Conservation (phyloP, 2,113 vertebrate species). For the Corvus hawaiiensis region DNA sequence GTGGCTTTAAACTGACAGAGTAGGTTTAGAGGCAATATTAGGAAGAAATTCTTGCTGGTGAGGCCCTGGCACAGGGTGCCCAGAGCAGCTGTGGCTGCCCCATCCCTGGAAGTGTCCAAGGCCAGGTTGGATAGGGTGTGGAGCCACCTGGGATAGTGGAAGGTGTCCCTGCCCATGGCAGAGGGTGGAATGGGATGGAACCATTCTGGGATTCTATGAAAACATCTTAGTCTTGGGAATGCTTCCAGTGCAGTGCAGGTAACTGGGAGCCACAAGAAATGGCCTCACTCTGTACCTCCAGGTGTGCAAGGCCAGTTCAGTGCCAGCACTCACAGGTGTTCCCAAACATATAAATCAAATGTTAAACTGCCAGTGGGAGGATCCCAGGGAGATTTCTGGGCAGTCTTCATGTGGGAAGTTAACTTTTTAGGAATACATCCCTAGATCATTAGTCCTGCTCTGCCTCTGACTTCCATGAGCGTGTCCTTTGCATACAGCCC, state of each 20-base stretch:
- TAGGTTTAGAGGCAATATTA: rapidly evolving
- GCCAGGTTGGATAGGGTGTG: not conserved
- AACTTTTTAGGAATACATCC: not conserved
- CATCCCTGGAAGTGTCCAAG: not conserved
- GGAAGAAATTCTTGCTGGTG: not conserved
- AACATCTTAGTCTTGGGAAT: not conserved
- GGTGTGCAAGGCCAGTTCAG: rapidly evolving
- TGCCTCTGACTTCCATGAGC: not conserved
- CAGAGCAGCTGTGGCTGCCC: not conserved
- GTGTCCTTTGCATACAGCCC: not conserved
- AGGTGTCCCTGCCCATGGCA: not conserved
- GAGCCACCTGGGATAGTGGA: not conserved
- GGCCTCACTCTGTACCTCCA: not conserved
- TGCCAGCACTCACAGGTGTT: not conserved
- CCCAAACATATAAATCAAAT: not conserved
- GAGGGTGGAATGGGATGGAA: not conserved
- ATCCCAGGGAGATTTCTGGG: not conserved
- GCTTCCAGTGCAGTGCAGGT: rapidly evolving
- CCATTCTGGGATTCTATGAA: rapidly evolving
- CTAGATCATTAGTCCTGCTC: not conserved
- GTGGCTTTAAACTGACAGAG: not conserved
- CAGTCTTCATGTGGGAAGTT: not conserved
- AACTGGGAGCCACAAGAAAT: rapidly evolving
- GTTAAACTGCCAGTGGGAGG: not conserved
- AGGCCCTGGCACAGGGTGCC: not conserved